A percentile compares a stretch with the other conserved stretches of the same genome.
phyloP scores from a whole-genome alignment of 2,113 vertebrate genomes.

The Mesitornis unicolor region DNA sequence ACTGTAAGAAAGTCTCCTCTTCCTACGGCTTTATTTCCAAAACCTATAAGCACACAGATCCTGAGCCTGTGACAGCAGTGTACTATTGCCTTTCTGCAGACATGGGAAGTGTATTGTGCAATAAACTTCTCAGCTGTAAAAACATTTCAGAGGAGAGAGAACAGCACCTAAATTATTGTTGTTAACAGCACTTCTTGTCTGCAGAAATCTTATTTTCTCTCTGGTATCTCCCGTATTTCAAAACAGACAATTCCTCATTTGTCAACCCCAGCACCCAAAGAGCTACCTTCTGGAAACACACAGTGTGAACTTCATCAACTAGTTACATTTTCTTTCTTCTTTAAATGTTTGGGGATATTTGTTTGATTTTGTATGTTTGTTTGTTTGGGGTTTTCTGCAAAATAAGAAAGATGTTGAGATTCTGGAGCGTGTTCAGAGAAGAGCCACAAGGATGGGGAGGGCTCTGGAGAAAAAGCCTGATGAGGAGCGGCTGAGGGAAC shows the following conservation, averaged over 20 bases:
- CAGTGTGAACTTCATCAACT: background rate
- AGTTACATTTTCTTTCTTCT: background rate
- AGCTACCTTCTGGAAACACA: background rate
- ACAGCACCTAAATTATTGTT: background rate
- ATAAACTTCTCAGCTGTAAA: background rate
- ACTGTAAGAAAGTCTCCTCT: background rate
- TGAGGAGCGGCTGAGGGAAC: too few species aligned
- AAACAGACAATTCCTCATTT: background rate
- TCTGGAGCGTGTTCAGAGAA: too few species aligned
- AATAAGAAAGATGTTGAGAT: too few species aligned
- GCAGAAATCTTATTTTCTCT: background rate
- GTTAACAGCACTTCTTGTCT: background rate
- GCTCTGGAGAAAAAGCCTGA: too few species aligned
- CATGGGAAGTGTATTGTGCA: accelerated
- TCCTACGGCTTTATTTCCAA: background rate
- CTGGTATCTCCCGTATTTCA: background rate
- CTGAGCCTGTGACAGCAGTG: accelerated
- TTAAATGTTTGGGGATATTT: background rate
- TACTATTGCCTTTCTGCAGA: background rate
- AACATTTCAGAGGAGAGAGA: background rate
- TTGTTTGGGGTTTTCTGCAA: background rate
- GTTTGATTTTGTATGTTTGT: background rate
- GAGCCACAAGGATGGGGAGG: too few species aligned
- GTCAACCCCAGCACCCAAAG: background rate
- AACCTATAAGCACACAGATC: background rate